Conservation (phyloP, 2,113 vertebrate genomes). For the Cyrtonyx montezumae region DNA sequence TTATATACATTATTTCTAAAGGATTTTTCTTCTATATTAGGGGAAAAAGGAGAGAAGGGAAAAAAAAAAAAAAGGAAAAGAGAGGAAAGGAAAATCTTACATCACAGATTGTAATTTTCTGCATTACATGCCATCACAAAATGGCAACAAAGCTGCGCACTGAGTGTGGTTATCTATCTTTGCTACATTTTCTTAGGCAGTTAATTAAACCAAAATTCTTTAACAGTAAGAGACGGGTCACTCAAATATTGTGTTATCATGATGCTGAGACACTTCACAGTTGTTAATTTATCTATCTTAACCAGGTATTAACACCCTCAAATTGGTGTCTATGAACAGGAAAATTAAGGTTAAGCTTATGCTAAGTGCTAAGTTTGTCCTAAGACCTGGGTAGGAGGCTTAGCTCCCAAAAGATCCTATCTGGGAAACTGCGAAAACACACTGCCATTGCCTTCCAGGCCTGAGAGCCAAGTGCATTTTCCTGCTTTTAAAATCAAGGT, state of each 20-base stretch:
- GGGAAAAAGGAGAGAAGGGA: no score
- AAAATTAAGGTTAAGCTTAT: not conserved
- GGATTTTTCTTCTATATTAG: not conserved
- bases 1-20: not conserved
- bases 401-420: not conserved
- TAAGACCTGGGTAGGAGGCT: not conserved
- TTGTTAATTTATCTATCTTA: not conserved
- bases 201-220: not conserved
- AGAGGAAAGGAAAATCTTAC: not conserved
- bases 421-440: not conserved
- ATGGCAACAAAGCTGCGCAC: not conserved
- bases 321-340: not conserved
- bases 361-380: not conserved
- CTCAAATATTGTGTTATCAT: not conserved
- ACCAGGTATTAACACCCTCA: not conserved
- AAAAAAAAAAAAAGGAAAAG: not conserved
- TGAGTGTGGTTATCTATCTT: not conserved
- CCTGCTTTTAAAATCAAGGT: not conserved
- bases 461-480: not conserved
- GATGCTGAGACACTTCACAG: not conserved
- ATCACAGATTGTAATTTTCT: not conserved
- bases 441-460: not conserved
- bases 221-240: not conserved
- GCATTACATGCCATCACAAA: not conserved
- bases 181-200: not conserved